Evolutionary conservation across 2,113 vertebrate genomes (phyloP).

Genomic region (Fukomys damarensis): DNA sequence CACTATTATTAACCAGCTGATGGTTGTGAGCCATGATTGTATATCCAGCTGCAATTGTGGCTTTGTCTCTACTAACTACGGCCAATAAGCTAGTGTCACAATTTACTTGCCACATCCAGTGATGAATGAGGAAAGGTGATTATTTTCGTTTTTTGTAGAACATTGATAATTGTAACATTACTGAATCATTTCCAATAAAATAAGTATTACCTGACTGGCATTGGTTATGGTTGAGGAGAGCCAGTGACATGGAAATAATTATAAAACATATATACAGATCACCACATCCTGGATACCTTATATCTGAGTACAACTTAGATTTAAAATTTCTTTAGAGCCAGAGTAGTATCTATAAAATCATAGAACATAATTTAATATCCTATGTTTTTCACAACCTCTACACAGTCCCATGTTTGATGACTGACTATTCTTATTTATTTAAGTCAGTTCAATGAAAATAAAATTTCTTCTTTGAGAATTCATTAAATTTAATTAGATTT

Average conservation of each 20-base stretch:
- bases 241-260: not conserved
- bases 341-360: not conserved
- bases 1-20: not conserved
- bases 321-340: not conserved
- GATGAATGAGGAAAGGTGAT: not conserved
- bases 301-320: not conserved
- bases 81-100: not conserved
- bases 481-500: conserved; percentile 6
- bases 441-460: not conserved
- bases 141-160: not conserved
- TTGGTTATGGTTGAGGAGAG: not conserved
- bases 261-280: not conserved
- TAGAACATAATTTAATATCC: not conserved
- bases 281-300: not conserved
- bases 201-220: not conserved
- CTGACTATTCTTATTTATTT: not conserved
- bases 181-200: not conserved
- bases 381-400: not conserved
- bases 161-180: not conserved
- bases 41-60: not conserved
- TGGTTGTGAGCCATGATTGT: not conserved
- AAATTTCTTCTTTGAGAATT: not conserved
- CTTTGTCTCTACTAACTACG: not conserved
- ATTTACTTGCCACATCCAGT: not conserved
- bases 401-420: not conserved